A percentile compares a stretch with the other conserved stretches of the same genome.
Evolutionary conservation across 2,888 invertebrate genomes (phyloP).

Genomic region (Drosophila mimica): DNA sequence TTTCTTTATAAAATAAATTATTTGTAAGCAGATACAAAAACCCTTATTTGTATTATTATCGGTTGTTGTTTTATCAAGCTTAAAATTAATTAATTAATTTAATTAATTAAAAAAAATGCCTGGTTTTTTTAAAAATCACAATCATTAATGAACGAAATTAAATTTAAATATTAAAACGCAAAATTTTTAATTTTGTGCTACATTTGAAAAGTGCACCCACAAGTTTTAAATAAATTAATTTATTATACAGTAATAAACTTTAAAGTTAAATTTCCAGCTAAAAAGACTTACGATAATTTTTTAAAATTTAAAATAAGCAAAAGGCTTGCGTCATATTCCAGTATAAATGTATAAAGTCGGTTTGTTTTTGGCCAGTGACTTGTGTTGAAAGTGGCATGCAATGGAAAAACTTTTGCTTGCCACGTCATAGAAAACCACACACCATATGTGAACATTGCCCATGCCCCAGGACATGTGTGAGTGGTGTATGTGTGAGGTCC

Average conservation of each 20-base stretch:
- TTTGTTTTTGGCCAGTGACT: slow-evolving; percentile 1
- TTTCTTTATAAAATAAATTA: background rate
- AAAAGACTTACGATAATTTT: background rate
- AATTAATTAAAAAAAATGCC: background rate
- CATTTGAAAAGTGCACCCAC: too few species aligned
- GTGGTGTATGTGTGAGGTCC: slow-evolving; percentile 30
- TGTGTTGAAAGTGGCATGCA: slow-evolving; percentile 21
- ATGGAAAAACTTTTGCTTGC: slow-evolving; percentile 26
- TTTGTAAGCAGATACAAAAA: background rate
- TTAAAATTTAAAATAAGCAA: background rate
- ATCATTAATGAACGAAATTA: background rate
- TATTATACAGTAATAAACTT: background rate
- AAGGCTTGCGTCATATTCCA: background rate
- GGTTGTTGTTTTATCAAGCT: background rate
- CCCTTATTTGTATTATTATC: background rate
- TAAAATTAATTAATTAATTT: too few species aligned
- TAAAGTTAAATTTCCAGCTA: background rate
- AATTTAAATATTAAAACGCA: background rate
- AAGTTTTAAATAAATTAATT: background rate
- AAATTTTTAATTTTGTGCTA: fast-evolving
- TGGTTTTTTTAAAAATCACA: background rate
- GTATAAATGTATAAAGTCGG: background rate
- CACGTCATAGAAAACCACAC: slow-evolving; percentile 19
- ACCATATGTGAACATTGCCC: slow-evolving; percentile 47
- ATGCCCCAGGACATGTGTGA: background rate